Evolutionary conservation across 2,888 invertebrate species (phyloP), one percentile per base, ranked within the genome.

Genomic region (Andricus quercusramuli): DNA sequence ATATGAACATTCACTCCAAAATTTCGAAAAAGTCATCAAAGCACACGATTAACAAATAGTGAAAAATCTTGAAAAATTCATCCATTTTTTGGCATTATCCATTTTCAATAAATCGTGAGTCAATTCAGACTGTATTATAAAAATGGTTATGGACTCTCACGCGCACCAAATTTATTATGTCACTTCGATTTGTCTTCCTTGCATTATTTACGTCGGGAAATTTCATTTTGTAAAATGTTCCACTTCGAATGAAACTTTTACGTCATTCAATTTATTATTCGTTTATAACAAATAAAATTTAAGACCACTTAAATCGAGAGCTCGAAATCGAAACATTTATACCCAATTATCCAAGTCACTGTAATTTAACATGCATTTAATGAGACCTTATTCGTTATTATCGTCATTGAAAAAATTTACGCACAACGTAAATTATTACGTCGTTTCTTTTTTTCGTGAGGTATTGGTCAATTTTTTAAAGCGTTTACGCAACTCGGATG

Each of bases 131-230:
- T 59, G 59, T 22, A 74, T 56, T 56, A 74, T 74, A 59, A 56
- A n/a, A 74, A 74, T 17, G 51, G 74, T 74, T 74, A 74, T 74
- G 74, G 56, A 74, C 56, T 74, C 74, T 74, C 74, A 74, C 74
- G 74, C 74, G 32, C 56, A n/a, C n/a, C n/a, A 15, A 59, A 74
- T 74, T 74, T 74, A 74, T 74, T 37, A 74, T 37, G 13, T 13
- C 51, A 29, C 29, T 56, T 6, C 74, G 11, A 74, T 74, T 74
- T 74, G 56, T 74, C 74, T 74, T 74, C 70, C 51, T n/a, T 29
- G 29, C 11, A 56, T 56, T 74, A 74, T 22, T 74, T 56, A 74
- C 74, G 15, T 59, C 51, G 5, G 1, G 22, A 59, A 59, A 59
- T 59, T 59, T 59, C 22, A 59, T 59, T 59, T 59, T 59, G 59